Evolutionary conservation across 2,113 vertebrate genomes (phyloP).

Genomic region (Gallinago media): DNA sequence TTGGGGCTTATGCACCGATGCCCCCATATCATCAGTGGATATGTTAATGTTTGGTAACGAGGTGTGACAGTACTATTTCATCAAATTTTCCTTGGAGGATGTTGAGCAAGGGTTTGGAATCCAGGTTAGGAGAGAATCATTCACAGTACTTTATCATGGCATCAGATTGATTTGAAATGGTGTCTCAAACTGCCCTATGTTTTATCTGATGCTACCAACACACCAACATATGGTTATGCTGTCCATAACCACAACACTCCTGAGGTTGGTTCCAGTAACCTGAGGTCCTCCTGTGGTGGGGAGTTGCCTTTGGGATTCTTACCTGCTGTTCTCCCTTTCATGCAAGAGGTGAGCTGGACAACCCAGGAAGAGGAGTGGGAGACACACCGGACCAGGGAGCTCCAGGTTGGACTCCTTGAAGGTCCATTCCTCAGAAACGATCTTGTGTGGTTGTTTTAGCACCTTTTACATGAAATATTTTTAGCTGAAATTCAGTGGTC

Average conservation of each 20-base stretch:
- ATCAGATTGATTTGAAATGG: neutral
- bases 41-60: neutral
- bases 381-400: neutral
- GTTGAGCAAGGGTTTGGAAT: neutral
- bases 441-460: neutral
- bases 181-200: neutral
- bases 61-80: neutral
- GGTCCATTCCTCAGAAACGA: neutral
- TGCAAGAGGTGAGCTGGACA: neutral
- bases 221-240: no score
- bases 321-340: accelerated
- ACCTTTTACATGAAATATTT: neutral
- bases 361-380: neutral
- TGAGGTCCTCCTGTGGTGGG: neutral
- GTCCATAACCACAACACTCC: neutral
- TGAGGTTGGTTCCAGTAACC: neutral
- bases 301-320: neutral
- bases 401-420: neutral
- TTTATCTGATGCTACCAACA: neutral
- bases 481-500: neutral
- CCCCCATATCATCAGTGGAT: neutral
- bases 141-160: neutral
- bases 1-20: neutral
- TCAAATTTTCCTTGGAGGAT: neutral
- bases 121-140: neutral